A percentile compares a stretch with the other conserved stretches of the same genome.
These are phyloP conservation scores for Schrankia costaestrigalis DNA, from an alignment of 2,888 invertebrate species.

Conservation along the genomic window DNA sequence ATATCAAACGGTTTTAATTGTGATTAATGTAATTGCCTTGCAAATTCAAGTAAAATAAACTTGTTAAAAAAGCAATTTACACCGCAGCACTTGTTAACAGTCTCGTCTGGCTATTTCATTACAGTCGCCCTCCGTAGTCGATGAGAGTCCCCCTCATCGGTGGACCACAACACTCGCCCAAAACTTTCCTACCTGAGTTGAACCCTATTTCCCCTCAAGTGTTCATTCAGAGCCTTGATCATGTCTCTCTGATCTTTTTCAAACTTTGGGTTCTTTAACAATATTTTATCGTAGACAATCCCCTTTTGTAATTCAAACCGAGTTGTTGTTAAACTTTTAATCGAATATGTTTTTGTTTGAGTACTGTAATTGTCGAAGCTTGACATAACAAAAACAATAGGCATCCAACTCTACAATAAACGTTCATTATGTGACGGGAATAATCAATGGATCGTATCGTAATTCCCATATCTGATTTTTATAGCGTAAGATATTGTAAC, in stretches of 20 bases:
- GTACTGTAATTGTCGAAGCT: too few relatives aligned
- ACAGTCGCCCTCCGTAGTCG: conserved; percentile 36
- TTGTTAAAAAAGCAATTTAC: conserved; percentile 49
- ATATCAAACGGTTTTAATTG: conserved; percentile 25
- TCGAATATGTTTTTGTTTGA: conserved; percentile 18
- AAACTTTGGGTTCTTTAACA: conserved; percentile 37
- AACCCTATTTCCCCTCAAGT: conserved; percentile 52
- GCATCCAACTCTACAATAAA: too few relatives aligned
- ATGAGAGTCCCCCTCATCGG: conserved; percentile 18
- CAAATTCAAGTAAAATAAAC: conserved; percentile 34
- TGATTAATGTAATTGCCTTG: conserved; percentile 35
- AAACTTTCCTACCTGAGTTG: conserved; percentile 46
- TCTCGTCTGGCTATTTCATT: conserved; percentile 42
- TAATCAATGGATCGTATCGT: conserved; percentile 28
- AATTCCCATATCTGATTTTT: conserved; percentile 33
- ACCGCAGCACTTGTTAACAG: conserved; percentile 35
- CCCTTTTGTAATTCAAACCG: conserved; percentile 19
- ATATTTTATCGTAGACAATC: conserved; percentile 30
- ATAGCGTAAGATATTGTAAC: conserved; percentile 32
- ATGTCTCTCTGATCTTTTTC: conserved; percentile 45
- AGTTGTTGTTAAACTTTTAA: conserved; percentile 25
- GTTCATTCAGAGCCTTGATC: conserved; percentile 48
- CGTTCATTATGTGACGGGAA: conserved; percentile 14
- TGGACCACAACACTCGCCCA: conserved; percentile 11
- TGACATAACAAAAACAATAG: too few relatives aligned